These are phyloP conservation scores for Tetrao urogallus DNA, from an alignment of 2,113 vertebrate species.

Conservation along the genomic window DNA sequence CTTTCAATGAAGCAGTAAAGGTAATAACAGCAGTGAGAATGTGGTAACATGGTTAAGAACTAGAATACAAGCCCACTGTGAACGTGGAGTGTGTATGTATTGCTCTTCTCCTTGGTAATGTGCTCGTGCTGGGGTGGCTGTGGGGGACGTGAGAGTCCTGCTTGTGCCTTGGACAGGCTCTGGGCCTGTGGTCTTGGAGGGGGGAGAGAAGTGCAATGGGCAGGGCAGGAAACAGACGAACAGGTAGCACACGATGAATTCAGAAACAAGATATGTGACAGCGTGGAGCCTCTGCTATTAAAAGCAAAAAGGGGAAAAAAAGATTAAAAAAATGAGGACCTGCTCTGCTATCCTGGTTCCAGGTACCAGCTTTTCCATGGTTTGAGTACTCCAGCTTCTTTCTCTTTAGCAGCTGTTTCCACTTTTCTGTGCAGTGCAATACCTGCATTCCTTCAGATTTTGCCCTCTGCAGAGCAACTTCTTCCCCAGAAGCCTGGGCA, in stretches of 20 bases:
- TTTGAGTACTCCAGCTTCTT: not conserved
- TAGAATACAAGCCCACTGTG: not conserved
- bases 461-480: not conserved
- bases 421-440: not conserved
- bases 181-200: not conserved
- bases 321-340: not conserved
- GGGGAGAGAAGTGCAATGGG: not conserved
- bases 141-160: rapidly evolving
- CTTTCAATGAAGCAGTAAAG: not conserved
- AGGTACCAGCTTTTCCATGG: not conserved
- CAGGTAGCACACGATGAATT: not conserved
- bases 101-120: not conserved
- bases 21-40: not conserved
- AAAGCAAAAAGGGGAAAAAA: not conserved
- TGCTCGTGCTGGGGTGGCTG: not conserved
- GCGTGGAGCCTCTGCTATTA: not conserved
- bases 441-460: not conserved
- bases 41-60: not conserved
- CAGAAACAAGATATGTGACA: not conserved
- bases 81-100: not conserved
- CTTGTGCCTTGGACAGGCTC: not conserved
- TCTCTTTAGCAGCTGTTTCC: not conserved
- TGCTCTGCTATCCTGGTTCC: not conserved
- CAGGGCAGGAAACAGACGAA: not conserved
- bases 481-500: not conserved